Evolutionary conservation across 2,888 invertebrate genomes (phyloP), one percentile per base, ranked within the genome.

Genomic region (Sminthurides aquaticus): DNA sequence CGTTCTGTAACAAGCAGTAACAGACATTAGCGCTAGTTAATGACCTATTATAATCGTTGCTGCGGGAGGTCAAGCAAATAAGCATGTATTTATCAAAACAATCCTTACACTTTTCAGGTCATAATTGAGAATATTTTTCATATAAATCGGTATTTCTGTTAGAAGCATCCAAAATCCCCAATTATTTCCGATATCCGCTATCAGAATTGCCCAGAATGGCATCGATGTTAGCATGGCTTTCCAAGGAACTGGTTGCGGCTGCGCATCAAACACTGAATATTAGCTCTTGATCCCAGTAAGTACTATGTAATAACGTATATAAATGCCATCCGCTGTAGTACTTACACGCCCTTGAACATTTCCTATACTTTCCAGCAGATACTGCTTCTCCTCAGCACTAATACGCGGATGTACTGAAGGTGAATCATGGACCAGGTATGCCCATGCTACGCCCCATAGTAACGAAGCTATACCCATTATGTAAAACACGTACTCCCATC

Each of bases 151-250:
- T 68, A 90, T 77, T 77, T 90, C 90, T 0, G 89, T 90, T 3
- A 90, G 81, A 76, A 88, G 87, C 62, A 90, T 90, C 80, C 90
- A 90, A 80, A 90, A 90, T 24, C 89, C 87, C 90, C 90, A 91
- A 0, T 88, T 83, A 76, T 89, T 87, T 22, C 90, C 90, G 73
- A 89, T 27, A n/a, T 63, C 63, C 3, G 90, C 89, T 57, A 90
- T 82, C 15, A 90, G 80, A 69, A 90, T 90, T 5, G 90, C 90
- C 90, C 90, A 90, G 69, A 91, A 79, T 0, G 91, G 90, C 11
- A 87, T 78, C 60, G 89, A 89, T 0, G 84, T 87, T 24, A 88
- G 76, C 75, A 91, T 84, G 65, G 85, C 84, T 62, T 80, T 73
- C 90, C 90, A 91, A 0, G 91, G 91, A 72, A 89, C 86, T 3